Evolutionary conservation across 2,113 vertebrate species (phyloP).

Genomic region (Halichoerus grypus): DNA sequence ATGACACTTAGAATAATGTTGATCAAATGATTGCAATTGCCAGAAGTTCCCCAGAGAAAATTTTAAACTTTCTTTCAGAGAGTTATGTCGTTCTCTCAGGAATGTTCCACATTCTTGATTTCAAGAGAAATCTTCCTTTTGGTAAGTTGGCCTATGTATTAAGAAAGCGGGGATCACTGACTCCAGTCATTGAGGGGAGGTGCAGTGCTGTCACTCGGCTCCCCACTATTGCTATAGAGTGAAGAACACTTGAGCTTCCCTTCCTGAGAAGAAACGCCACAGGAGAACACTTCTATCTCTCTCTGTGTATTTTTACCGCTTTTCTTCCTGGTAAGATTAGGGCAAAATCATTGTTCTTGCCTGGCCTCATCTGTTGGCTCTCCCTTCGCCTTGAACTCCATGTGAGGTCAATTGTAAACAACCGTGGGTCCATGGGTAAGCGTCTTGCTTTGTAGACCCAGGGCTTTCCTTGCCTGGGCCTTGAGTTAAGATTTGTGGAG

Average conservation of each 20-base stretch:
- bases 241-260: neutral
- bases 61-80: neutral
- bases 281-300: neutral
- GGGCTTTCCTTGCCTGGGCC: neutral
- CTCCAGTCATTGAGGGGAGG: neutral
- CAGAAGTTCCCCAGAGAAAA: neutral
- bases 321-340: neutral
- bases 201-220: neutral
- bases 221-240: neutral
- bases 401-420: neutral
- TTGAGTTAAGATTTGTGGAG: neutral
- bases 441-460: neutral
- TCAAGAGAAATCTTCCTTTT: constrained; percentile 4
- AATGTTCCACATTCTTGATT: neutral
- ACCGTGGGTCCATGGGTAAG: neutral
- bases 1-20: neutral
- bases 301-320: neutral
- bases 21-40: neutral
- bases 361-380: neutral
- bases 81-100: neutral
- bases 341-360: neutral
- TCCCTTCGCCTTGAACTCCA: neutral
- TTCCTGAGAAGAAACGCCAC: neutral
- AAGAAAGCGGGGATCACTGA: neutral
- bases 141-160: neutral